These are phyloP conservation scores for Lacerta bilineata DNA, from an alignment of 2,797 vertebrate genomes.

Conservation along the genomic window DNA sequence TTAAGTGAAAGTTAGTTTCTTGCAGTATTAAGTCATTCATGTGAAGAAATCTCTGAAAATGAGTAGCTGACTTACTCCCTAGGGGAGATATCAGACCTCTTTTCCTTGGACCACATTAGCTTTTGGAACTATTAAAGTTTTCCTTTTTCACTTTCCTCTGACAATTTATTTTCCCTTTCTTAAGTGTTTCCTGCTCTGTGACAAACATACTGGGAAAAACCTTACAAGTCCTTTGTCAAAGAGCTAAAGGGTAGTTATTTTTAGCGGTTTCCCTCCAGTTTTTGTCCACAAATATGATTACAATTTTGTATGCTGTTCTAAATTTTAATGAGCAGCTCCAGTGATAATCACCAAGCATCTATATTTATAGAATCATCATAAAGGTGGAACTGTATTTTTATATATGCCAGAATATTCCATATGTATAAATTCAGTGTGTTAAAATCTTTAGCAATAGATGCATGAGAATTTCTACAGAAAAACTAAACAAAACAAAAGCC, in stretches of 20 bases:
- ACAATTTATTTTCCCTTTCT: slow-evolving; percentile 66
- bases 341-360: slow-evolving; percentile 71
- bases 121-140: slow-evolving; percentile 56
- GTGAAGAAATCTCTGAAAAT: not conserved
- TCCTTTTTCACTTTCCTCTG: slow-evolving; percentile 43
- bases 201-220: slow-evolving; percentile 66
- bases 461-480: slow-evolving; percentile 50
- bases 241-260: slow-evolving; percentile 65
- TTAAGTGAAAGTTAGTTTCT: not conserved
- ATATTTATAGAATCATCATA: slow-evolving; percentile 75
- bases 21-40: not conserved
- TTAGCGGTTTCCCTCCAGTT: slow-evolving; percentile 68
- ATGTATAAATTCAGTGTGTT: slow-evolving; percentile 52
- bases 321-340: slow-evolving; percentile 76
- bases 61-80: slow-evolving; percentile 16
- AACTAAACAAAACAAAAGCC: not conserved
- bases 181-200: slow-evolving; percentile 64
- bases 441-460: slow-evolving; percentile 61
- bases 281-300: slow-evolving; percentile 63
- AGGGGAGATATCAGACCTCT: slow-evolving; percentile 56
- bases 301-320: slow-evolving; percentile 71
- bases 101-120: slow-evolving; percentile 53
- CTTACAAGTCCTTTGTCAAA: slow-evolving; percentile 56
- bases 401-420: slow-evolving; percentile 57
- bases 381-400: slow-evolving; percentile 70